phyloP scores from a whole-genome alignment of 2,888 invertebrate genomes.

The Cataglyphis altisquamis region DNA sequence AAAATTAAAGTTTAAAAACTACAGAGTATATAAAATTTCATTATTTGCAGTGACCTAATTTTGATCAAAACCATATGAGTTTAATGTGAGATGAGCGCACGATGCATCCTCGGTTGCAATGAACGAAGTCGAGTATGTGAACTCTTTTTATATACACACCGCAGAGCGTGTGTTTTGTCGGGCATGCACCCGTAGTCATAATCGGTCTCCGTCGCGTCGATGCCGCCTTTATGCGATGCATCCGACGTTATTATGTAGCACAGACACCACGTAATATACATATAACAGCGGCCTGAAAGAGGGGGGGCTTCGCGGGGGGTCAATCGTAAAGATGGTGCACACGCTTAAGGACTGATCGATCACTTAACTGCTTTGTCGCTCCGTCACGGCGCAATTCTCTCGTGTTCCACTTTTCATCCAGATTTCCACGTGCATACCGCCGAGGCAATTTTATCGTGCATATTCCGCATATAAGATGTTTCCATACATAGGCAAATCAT shows the following conservation, averaged over 20 bases:
- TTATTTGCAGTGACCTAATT: constrained; percentile 15
- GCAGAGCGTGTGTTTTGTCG: constrained; percentile 45
- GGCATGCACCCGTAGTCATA: constrained; percentile 44
- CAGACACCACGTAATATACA: constrained; percentile 45
- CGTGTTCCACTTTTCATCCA: constrained; percentile 73
- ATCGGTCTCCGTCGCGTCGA: constrained; percentile 40
- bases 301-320: constrained; percentile 38
- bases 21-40: background rate
- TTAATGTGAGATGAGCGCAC: constrained; percentile 1
- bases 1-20: constrained; percentile 1
- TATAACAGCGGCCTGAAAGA: constrained; percentile 25
- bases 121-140: constrained; percentile 10
- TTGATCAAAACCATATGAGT: constrained; percentile 7
- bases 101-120: constrained; percentile 15
- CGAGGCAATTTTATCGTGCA: constrained; percentile 31
- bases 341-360: constrained; percentile 70
- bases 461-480: constrained; percentile 32
- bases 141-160: constrained; percentile 40
- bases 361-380: constrained; percentile 75
- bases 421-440: constrained; percentile 28
- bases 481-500: background rate
- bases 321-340: constrained; percentile 68
- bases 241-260: constrained; percentile 42
- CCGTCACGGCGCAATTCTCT: constrained; percentile 68
- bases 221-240: constrained; percentile 43